Conservation (phyloP, 2,113 vertebrate species). For the Epinephelus cyanopodus region DNA sequence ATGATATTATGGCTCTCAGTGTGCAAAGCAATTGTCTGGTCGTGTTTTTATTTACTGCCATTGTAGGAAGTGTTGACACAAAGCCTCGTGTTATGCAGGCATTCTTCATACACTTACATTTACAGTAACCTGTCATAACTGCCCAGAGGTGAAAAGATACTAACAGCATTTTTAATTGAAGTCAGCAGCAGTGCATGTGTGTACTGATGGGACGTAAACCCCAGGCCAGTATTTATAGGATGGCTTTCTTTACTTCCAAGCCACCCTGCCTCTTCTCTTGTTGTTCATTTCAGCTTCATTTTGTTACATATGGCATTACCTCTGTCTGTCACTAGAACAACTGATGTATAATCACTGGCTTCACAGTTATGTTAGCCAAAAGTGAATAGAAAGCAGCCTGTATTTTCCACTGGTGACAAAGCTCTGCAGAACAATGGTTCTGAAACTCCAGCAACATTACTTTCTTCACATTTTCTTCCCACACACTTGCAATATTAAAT, state of each 20-base stretch:
- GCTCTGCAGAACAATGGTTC: constrained; percentile 12
- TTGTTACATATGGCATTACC: neutral
- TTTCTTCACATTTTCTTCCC: constrained; percentile 9
- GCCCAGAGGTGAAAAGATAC: neutral
- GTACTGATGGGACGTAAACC: neutral
- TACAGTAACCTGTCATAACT: neutral
- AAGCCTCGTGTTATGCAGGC: neutral
- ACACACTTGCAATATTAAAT: neutral
- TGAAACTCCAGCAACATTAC: neutral
- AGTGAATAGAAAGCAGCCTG: constrained; percentile 14
- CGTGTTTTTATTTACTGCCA: neutral
- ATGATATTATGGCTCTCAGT: neutral
- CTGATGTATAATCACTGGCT: constrained; percentile 1
- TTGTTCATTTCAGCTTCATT: neutral
- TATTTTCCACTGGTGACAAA: constrained; percentile 4
- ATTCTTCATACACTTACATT: neutral
- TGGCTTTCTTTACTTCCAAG: neutral
- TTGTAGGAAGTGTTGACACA: neutral
- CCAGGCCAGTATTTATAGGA: neutral
- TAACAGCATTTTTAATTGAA: neutral
- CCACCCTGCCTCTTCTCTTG: neutral
- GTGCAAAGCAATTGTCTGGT: neutral
- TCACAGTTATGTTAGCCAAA: neutral
- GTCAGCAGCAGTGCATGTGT: constrained; percentile 1
- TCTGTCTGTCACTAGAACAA: neutral